Base-by-base conservation (phyloP, 2,797 vertebrate species). In the Chelidonichthys spinosus region DNA sequence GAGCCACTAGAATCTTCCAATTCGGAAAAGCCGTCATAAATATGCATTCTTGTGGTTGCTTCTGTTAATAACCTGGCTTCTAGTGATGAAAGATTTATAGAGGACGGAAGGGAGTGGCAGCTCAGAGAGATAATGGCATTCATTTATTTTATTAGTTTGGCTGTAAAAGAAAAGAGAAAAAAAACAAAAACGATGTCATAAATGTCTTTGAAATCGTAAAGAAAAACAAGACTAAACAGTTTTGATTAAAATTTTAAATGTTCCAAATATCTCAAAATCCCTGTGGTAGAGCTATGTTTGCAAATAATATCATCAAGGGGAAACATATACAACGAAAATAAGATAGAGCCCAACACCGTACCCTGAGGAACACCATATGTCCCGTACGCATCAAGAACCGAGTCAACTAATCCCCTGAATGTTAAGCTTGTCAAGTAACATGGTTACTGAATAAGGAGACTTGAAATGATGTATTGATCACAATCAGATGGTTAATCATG, bases 311-410 rank as follows among this genome's bases (percentile, higher is more conserved):
- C 17, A 70, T 15, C 14, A 43, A 7, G 1, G 11, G 49, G 18
- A 36, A 42, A 58, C 7, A 36, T 14, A 3, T 53, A 10, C 32
- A 56, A n/a, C 47, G 6, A 13, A 70, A 70, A 46, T n/a, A 15
- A 49, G 13, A 72, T 0, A n/a, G 17, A 49, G 10, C 47, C 60
- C 4, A 62, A 59, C 43, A 50, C 4, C 0, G 0, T 54, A 37
- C 75, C 69, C 46, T 70, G 77, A 44, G 54, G 71, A 2, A 63
- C 0, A 4, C 58, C 71, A 33, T 0, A 14, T 66, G 46, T 67
- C 25, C 69, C 40, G 63, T 14, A n/a, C 11, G 53, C 1, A 15
- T 14, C 36, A 37, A 72, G 55, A 32, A 65, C 2, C 7, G n/a
- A 25, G 17, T 14, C 9, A 46, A 46, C 13, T 39, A 39, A 79